These are phyloP conservation scores for Leucoraja erinaceus DNA, from an alignment of 2,113 vertebrate species.

Conservation along the genomic window DNA sequence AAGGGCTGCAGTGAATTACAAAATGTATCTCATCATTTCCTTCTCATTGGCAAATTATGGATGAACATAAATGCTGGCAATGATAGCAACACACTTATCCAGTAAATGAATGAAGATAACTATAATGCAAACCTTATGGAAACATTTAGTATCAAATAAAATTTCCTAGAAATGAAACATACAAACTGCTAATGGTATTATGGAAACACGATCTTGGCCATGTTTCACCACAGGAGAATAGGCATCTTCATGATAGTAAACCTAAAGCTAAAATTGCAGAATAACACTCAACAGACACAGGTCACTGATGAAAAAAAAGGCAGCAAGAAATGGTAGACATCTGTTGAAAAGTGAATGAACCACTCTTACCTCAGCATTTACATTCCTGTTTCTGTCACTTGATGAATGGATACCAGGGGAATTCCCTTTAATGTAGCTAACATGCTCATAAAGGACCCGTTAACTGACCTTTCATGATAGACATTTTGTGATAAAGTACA, in stretches of 20 bases:
- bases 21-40: no score
- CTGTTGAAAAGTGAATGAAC: conserved; percentile 33
- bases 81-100: no score
- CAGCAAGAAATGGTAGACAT: conserved; percentile 32
- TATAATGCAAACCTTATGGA: neutral
- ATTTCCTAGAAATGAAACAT: neutral
- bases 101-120: no score
- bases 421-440: conserved; percentile 35
- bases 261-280: neutral
- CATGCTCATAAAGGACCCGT: conserved; percentile 35
- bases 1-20: no score
- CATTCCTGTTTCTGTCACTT: conserved; percentile 37
- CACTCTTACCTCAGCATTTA: conserved; percentile 19
- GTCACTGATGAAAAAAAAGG: conserved; percentile 16
- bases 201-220: neutral
- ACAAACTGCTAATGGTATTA: neutral
- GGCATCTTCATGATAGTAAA: neutral
- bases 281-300: neutral
- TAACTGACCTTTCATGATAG: conserved; percentile 35
- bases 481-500: conserved; percentile 29
- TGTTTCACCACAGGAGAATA: conserved; percentile 21
- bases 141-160: neutral
- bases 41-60: no score
- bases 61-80: no score
- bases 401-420: conserved; percentile 31